These are phyloP conservation scores for Thamnophis sirtalis DNA, from an alignment of 2,113 vertebrate species.

Conservation along the genomic window DNA sequence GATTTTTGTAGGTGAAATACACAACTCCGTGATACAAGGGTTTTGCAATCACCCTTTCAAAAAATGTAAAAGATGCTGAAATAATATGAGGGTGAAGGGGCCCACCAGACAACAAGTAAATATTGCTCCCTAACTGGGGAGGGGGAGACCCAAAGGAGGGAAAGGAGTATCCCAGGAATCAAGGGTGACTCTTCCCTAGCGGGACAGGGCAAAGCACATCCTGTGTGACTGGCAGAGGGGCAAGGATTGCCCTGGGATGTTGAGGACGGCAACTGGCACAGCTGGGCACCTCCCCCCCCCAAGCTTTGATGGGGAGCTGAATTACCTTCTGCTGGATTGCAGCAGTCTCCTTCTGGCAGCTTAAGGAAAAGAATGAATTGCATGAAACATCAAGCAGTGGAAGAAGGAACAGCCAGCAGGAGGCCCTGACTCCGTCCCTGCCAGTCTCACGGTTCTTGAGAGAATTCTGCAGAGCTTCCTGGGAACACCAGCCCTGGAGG, in stretches of 20 bases:
- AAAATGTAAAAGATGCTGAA: background rate
- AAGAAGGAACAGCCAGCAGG: background rate
- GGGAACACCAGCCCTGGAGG: background rate
- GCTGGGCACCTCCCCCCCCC: background rate
- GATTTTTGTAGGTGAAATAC: background rate
- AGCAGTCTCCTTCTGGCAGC: background rate
- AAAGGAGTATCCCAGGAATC: background rate
- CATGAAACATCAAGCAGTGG: background rate
- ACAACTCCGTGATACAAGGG: background rate
- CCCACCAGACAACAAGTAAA: background rate
- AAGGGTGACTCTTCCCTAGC: background rate
- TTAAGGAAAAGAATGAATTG: conserved; percentile 10
- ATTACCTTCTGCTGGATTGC: conserved; percentile 20
- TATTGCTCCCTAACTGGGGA: background rate
- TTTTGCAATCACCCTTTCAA: background rate
- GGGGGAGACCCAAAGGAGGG: background rate
- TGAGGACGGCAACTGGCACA: background rate
- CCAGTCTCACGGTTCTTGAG: background rate
- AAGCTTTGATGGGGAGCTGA: background rate
- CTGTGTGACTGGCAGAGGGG: background rate
- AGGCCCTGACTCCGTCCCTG: background rate
- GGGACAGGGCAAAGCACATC: background rate
- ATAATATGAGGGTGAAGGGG: background rate
- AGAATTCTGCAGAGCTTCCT: background rate
- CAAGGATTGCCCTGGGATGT: background rate